Evolutionary conservation across 2,888 invertebrate genomes (phyloP), one percentile per base, ranked within the genome.

Genomic region (Cephus sareptanus): DNA sequence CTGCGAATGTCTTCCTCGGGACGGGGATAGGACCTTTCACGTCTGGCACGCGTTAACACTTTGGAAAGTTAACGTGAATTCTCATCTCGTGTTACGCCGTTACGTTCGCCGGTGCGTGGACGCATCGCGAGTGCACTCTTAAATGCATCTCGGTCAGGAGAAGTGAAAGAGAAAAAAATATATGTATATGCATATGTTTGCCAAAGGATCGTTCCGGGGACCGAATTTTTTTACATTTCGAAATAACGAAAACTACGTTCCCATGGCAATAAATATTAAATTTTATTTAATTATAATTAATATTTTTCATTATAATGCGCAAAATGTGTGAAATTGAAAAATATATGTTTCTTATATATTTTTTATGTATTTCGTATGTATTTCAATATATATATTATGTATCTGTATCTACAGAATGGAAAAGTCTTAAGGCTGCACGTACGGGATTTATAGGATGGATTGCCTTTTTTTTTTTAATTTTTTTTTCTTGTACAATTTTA

Each of bases 391-490:
- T 23, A 9, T 56, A 12, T 35, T 75, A 37, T 31, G 35, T 37
- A 78, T 35, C 76, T 80, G 78, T 78, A 76, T 34, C 73, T 31
- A 76, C 56, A 70, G 33, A 35, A 33, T 34, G 56, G 73, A 75
- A 80, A 73, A 80, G n/a, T 73, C 31, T 76, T 73, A 74, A 76
- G 75, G 35, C 70, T 34, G 23, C 23, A 23, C 56, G 56, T 56
- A 56, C 56, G 23, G 15, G 6, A 6, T 56, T 71, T 40, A 76
- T 76, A 2, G 56, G 68, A 73, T 37, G 31, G 11, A 40, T 37
- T 76, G 33, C 40, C 34, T 34, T 35, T 31, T 31, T 73, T 76
- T 73, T 15, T 56, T 33, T 11, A 15, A 30, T 31, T 34, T 30
- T 37, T 35, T 31, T n/a, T 56, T 75, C 4, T 13, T 34, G 2